Percentiles rank a stretch among this genome's conserved stretches.
These are phyloP conservation scores for Suncus etruscus DNA, from an alignment of 2,113 vertebrate species.

Conservation along the genomic window DNA sequence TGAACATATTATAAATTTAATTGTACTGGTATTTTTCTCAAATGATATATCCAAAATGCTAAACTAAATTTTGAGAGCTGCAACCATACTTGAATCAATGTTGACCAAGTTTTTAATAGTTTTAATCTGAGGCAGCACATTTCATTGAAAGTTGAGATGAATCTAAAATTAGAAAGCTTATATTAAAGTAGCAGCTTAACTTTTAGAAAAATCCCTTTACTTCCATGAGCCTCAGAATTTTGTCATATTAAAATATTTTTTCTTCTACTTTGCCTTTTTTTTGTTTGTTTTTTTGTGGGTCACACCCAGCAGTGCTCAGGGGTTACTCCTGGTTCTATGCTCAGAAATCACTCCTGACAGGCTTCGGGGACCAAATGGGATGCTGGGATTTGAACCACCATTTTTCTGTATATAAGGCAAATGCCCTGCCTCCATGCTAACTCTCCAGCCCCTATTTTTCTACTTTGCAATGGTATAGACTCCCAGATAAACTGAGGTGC, in stretches of 20 bases:
- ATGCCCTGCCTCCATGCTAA: no score
- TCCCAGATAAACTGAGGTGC: neutral
- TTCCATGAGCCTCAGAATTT: neutral
- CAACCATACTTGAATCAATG: neutral
- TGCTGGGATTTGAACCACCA: no score
- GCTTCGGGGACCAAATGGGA: no score
- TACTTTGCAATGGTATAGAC: neutral
- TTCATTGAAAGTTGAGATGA: neutral
- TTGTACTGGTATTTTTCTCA: slow-evolving; percentile 56
- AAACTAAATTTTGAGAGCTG: neutral
- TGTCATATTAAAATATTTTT: neutral
- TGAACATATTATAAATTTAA: slow-evolving; percentile 54
- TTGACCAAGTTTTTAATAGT: slow-evolving; percentile 2
- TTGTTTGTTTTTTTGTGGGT: no score
- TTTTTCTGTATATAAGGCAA: no score
- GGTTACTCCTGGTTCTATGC: no score
- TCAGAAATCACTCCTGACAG: no score
- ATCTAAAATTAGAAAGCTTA: slow-evolving; percentile 41
- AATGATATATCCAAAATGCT: slow-evolving; percentile 17
- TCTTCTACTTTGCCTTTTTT: neutral
- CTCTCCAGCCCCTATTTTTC: neutral
- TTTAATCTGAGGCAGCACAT: slow-evolving; percentile 18
- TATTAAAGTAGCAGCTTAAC: slow-evolving; percentile 7
- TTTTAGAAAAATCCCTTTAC: slow-evolving; percentile 25
- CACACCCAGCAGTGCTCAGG: no score